Percentiles rank a stretch among this genome's conserved stretches.
Evolutionary conservation across 2,797 vertebrate genomes (phyloP).

Genomic region (Apogon hyalosoma): DNA sequence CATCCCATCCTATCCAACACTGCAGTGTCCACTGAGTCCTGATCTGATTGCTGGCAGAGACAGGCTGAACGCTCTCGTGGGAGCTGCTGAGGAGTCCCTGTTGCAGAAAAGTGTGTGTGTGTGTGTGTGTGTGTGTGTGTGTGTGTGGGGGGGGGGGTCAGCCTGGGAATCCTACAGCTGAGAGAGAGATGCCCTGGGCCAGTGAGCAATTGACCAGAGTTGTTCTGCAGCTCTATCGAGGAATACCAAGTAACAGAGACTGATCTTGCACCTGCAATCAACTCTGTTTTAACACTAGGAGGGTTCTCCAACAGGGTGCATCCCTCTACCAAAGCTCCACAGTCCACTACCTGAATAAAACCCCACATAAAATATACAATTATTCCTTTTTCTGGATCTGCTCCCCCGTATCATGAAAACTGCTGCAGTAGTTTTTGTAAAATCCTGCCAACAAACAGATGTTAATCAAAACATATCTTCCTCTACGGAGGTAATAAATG

Average conservation of each 20-base stretch:
- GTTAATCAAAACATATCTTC: no score
- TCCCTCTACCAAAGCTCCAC: no score
- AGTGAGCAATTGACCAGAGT: conserved; percentile 25
- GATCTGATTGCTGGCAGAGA: conserved; percentile 45
- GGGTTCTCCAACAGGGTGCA: no score
- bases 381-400: no score
- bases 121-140: no score
- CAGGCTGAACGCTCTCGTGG: conserved; percentile 13
- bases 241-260: conserved; percentile 13
- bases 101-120: conserved; percentile 32
- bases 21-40: conserved; percentile 59
- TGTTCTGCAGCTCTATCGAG: conserved; percentile 31
- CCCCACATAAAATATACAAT: no score
- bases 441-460: no score
- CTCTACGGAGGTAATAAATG: no score
- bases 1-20: conserved; percentile 59
- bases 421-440: no score
- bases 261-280: conserved; percentile 1
- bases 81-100: conserved; percentile 48
- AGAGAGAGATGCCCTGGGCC: conserved; percentile 14
- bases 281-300: neutral
- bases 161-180: conserved; percentile 26
- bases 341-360: no score
- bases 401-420: no score
- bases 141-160: neutral